Evolutionary conservation across 2,113 vertebrate genomes (phyloP), one percentile per base, ranked within the genome.

Genomic region (Lepus timidus): DNA sequence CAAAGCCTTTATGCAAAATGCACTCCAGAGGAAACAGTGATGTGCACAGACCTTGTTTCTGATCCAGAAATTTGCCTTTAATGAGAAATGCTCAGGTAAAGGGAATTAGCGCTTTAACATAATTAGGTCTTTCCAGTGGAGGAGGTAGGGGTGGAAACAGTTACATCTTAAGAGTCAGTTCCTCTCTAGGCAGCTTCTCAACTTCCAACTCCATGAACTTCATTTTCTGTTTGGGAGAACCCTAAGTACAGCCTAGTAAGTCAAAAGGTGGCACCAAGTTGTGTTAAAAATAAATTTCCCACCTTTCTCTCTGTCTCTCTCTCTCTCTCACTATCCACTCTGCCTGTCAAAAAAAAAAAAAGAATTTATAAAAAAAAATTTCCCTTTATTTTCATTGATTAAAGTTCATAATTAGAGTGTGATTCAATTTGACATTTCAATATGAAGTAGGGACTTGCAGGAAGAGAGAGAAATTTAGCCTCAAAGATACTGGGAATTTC

Each of bases 21-120:
- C 55, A 55, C 80, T 95, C 65, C 23, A 58, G 70, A 88, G 85
- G 16, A 88, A 23, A 10, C 8, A 55, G 58, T 31, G 85, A 11
- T 78, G 62, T 84, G 67, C 16, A 58, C 23, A 75, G 13, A 23
- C 7, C 44, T n/a, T 90, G 74, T 13, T 93, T 39, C 74, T 84
- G 85, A 52, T 29, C 79, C 73, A 94, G 85, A 86, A 97, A 27
- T 8, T 39, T 91, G 90, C 65, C 12, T 85, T 31, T 39, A 58
- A n/a, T 33, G 33, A 90, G 76, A 75, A 70, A 74, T 71, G 27
- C 17, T 62, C 73, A 62, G 49, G 17, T 14, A 44, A 81, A 76
- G n/a, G 61, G 73, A 90, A 87, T 51, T 31, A 36, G 71, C 55
- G 31, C 22, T 84, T 86, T 17, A 81, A 49, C 4, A 25, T 29